Conservation (phyloP, 2,113 vertebrate species). For the Castor canadensis region DNA sequence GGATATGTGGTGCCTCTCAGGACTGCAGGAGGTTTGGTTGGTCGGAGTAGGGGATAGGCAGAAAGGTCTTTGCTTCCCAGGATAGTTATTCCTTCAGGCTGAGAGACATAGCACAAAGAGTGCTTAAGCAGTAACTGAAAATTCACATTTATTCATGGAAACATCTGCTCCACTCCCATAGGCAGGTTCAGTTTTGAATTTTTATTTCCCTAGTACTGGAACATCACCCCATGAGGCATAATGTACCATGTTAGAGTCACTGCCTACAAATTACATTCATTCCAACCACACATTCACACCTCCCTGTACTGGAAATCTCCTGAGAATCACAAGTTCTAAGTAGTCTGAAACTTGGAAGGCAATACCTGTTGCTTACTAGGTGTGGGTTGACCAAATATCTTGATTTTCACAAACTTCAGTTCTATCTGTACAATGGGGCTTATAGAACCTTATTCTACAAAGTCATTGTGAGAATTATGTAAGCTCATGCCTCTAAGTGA, state of each 20-base stretch:
- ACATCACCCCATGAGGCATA: not conserved
- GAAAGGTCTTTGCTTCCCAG: not conserved
- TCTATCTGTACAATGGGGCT: not conserved
- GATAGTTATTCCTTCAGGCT: not conserved
- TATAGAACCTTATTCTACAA: not conserved
- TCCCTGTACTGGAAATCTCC: fast-evolving
- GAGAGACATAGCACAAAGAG: fast-evolving
- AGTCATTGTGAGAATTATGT: not conserved
- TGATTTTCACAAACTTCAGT: not conserved
- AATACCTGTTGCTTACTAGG: not conserved
- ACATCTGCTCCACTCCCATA: too few species aligned
- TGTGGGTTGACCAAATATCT: not conserved
- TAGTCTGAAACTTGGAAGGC: too few species aligned
- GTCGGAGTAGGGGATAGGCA: not conserved
- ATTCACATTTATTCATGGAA: not conserved
- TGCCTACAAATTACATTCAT: fast-evolving
- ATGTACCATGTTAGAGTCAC: not conserved
- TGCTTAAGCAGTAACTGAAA: not conserved
- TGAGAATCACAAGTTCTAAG: not conserved
- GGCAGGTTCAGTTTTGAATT: not conserved
- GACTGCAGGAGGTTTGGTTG: not conserved
- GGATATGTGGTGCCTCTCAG: too few species aligned
- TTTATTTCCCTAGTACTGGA: not conserved
- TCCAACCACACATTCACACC: not conserved
- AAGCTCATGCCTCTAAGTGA: not conserved